Base-by-base conservation (phyloP, 2,113 vertebrate species). In the Phodopus roborovskii region DNA sequence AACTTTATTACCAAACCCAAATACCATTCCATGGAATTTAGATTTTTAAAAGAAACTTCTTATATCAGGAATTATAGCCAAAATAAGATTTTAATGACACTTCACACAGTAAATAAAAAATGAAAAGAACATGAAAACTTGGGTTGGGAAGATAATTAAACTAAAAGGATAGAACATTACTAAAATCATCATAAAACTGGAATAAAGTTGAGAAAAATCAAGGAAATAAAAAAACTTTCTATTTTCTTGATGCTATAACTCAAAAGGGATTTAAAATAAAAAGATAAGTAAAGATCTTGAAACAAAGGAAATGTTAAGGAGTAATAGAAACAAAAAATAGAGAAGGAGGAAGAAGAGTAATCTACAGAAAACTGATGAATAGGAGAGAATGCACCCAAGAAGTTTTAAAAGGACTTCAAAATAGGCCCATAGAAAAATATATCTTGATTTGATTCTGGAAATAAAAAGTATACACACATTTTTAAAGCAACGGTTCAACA, bases 401-500 rank as follows among this genome's bases (percentile, higher is more conserved):
- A 10, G 22, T 26, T 48, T n/a, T 20, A 66, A 62, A 90, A n/a
- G 9, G 0, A 70, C 19, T 58, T 86, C 91, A 33, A 95, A 92
- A 94, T 71, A 78, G 68, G 0, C 9, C 33, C 73, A 62, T 5
- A 56, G 19, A 45, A 93, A 95, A 93, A 83, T 71, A 60, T 56
- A 56, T 77, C 64, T 88, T 88, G 33, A 88, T 96, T 90, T 15
- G 79, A 84, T 19, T 70, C 53, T 92, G 15, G 26, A 45, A n/a
- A 79, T 86, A 39, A 83, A 90, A 88, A n/a, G 56, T 16, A 39
- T 66, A 77, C 42, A 86, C 64, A 90, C 0, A 75, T 42, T 92
- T 96, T 86, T 62, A 68, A 97, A 92, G 64, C 5, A 94, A 26
- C 83, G n/a, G 88, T 11, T 58, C 39, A 94, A 17, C 2, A 39